Conservation (phyloP, 64 coral and sea anemone genomes). For the Montipora foliosa region DNA sequence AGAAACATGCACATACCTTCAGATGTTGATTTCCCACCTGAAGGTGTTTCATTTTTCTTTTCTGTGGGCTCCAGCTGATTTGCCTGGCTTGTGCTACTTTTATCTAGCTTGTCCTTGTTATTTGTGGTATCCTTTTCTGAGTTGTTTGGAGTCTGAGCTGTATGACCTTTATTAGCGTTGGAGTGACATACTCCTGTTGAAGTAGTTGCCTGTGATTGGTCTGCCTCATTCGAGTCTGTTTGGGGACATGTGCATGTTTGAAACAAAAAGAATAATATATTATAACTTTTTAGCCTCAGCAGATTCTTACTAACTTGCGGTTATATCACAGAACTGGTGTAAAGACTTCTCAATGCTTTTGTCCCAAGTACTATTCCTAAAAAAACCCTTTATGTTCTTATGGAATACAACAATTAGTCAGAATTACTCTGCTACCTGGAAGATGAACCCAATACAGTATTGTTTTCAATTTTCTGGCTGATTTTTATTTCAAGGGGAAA, state of each 20-base stretch:
- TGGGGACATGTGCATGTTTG: not conserved
- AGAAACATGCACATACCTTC: not conserved
- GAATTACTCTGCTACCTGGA: too few species aligned
- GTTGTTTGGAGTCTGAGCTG: not conserved
- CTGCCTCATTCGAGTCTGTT: not conserved
- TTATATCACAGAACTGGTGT: too few species aligned
- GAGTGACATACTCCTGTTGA: not conserved
- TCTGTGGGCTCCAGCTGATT: not conserved
- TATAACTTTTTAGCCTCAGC: too few species aligned
- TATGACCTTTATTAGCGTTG: not conserved
- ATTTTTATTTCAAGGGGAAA: too few species aligned
- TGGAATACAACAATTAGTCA: too few species aligned
- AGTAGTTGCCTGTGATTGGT: not conserved
- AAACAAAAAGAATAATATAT: not conserved
- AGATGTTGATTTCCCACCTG: not conserved
- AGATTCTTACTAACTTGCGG: too few species aligned
- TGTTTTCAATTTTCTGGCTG: too few species aligned
- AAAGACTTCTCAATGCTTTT: too few species aligned
- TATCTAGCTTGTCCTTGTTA: not conserved
- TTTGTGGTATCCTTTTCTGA: not conserved
- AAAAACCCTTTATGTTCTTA: too few species aligned
- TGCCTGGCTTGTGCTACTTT: not conserved
- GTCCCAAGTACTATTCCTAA: too few species aligned
- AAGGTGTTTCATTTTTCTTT: not conserved
- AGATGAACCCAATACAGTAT: too few species aligned